phyloP scores from a whole-genome alignment of 1,140 invertebrate genomes.

The Zelostemma sp. region DNA sequence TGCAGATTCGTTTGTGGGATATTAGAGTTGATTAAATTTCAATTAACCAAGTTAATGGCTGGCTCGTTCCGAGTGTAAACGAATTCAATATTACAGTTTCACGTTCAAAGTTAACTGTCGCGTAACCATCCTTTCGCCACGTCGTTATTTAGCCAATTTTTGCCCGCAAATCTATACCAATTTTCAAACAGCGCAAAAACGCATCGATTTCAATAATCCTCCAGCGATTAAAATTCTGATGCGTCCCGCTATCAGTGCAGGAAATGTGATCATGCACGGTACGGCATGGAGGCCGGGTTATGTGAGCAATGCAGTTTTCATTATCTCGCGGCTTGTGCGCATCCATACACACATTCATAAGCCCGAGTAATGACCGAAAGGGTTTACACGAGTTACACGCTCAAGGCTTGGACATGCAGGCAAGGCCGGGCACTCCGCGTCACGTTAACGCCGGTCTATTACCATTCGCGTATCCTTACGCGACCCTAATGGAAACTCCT shows the following conservation, averaged over 20 bases:
- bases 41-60: no score
- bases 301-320: slow-evolving; percentile 44
- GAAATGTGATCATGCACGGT: slow-evolving; percentile 11
- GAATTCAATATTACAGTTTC: no score
- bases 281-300: slow-evolving; percentile 21
- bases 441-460: slow-evolving; percentile 46
- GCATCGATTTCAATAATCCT: neutral
- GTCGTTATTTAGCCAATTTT: neutral
- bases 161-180: neutral
- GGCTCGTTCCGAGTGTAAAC: no score
- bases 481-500: slow-evolving; percentile 3
- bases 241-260: neutral
- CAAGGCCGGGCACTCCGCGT: slow-evolving; percentile 5
- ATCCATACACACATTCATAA: slow-evolving; percentile 18
- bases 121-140: no score
- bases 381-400: slow-evolving; percentile 31
- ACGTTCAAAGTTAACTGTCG: no score
- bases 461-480: slow-evolving; percentile 12
- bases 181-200: neutral
- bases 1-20: no score
- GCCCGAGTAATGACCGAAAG: slow-evolving; percentile 37
- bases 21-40: no score
- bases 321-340: slow-evolving; percentile 20
- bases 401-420: slow-evolving; percentile 14
- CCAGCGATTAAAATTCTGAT: neutral